phyloP scores from a whole-genome alignment of 2,113 vertebrate genomes.

The Oriolus oriolus region DNA sequence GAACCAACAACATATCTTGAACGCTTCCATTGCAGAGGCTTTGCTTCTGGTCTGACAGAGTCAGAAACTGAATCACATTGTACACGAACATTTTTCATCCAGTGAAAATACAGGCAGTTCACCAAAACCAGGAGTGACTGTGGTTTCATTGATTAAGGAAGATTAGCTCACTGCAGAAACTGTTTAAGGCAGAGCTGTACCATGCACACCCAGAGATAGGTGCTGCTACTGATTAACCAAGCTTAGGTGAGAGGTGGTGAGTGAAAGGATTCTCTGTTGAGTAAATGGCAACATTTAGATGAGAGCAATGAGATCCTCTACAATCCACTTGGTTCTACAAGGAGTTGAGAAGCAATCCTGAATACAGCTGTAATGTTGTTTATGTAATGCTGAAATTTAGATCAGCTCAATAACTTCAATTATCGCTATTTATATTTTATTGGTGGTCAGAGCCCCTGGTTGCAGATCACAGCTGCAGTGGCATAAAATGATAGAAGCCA shows the following conservation, averaged over 20 bases:
- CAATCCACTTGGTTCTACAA: background rate
- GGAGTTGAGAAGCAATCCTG: background rate
- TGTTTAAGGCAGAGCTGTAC: background rate
- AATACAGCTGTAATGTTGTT: background rate
- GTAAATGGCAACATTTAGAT: background rate
- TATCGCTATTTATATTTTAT: background rate
- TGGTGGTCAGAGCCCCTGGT: background rate
- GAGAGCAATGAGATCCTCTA: background rate
- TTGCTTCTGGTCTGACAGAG: background rate
- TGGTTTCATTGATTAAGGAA: background rate
- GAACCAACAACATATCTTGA: background rate
- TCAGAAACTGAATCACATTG: background rate
- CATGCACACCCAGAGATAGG: background rate
- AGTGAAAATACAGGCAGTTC: background rate
- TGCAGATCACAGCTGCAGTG: background rate
- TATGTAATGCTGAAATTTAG: background rate
- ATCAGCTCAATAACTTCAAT: background rate
- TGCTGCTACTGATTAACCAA: background rate
- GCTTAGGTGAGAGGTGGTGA: background rate
- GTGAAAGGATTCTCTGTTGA: background rate
- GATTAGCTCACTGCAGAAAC: background rate
- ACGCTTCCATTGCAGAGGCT: background rate
- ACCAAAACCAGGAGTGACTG: background rate
- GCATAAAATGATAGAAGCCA: background rate
- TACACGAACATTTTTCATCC: background rate